phyloP scores from a whole-genome alignment of 2,888 invertebrate species.

The Sussaba pulchella region DNA sequence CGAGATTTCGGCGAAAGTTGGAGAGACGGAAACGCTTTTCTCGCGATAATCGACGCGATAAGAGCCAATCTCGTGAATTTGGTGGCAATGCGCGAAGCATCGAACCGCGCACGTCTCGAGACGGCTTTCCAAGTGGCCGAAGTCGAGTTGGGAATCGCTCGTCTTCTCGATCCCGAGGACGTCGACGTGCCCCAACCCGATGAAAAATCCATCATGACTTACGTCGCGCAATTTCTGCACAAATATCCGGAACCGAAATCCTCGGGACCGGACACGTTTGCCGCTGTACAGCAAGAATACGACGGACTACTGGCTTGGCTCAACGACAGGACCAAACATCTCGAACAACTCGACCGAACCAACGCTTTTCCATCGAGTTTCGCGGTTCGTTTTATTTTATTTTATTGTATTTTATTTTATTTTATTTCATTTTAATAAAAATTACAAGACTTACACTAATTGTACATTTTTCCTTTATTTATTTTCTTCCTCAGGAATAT shows the following conservation, averaged over 20 bases:
- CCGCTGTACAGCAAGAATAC: conserved; percentile 93
- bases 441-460: too few species aligned
- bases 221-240: conserved; percentile 98
- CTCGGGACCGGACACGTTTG: conserved; percentile 90
- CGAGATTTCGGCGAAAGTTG: conserved; percentile 98
- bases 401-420: too few species aligned
- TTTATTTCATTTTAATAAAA: too few species aligned
- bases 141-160: conserved; percentile 94
- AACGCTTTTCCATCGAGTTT: conserved; percentile 92
- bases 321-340: conserved; percentile 90
- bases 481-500: conserved; percentile 87
- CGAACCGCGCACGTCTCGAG: conserved; percentile 93
- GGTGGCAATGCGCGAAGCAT: conserved; percentile 91
- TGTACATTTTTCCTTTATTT: too few species aligned
- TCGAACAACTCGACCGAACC: conserved; percentile 91
- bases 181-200: conserved; percentile 98
- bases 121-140: conserved; percentile 98
- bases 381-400: conserved; percentile 81
- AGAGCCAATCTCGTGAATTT: conserved; percentile 96
- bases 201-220: conserved; percentile 99
- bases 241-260: conserved; percentile 96
- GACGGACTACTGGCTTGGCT: conserved; percentile 93
- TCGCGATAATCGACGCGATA: conserved; percentile 97
- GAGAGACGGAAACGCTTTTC: conserved; percentile 98
- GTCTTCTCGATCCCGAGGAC: conserved; percentile 97